Conservation (phyloP, 2,888 invertebrate genomes). For the Labia minor region DNA sequence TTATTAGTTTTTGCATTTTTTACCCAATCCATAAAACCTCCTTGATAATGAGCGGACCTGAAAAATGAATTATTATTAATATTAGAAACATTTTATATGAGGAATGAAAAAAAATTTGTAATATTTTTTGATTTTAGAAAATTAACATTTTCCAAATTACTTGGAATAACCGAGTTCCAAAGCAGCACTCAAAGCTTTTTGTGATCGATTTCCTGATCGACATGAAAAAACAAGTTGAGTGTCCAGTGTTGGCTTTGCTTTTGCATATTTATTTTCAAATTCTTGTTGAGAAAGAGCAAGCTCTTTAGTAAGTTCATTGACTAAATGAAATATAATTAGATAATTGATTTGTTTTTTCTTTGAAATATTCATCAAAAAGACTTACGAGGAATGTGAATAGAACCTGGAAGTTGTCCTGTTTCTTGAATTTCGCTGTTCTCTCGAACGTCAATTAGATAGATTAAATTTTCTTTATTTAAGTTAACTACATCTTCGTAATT, state of each 20-base stretch:
- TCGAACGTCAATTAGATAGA: not conserved
- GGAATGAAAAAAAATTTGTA: no score
- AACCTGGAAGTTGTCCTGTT: not conserved
- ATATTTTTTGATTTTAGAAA: no score
- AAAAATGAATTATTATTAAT: not conserved
- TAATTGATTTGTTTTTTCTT: not conserved
- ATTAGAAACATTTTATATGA: not conserved
- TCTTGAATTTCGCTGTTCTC: not conserved
- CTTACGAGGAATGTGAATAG: not conserved
- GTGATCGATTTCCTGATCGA: not conserved
- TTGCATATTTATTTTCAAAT: not conserved
- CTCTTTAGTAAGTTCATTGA: not conserved
- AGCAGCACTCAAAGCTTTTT: not conserved
- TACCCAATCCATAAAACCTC: not conserved
- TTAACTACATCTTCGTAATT: not conserved
- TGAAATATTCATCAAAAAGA: not conserved
- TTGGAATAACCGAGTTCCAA: not conserved
- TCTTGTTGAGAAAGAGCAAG: not conserved
- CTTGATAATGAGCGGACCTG: not conserved
- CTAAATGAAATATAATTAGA: not conserved
- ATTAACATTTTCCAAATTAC: not conserved
- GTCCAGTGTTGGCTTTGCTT: not conserved
- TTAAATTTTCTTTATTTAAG: not conserved
- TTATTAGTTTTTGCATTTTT: not conserved
- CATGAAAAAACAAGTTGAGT: not conserved